Conservation (phyloP, 2,113 vertebrate species). For the Alouatta palliata region DNA sequence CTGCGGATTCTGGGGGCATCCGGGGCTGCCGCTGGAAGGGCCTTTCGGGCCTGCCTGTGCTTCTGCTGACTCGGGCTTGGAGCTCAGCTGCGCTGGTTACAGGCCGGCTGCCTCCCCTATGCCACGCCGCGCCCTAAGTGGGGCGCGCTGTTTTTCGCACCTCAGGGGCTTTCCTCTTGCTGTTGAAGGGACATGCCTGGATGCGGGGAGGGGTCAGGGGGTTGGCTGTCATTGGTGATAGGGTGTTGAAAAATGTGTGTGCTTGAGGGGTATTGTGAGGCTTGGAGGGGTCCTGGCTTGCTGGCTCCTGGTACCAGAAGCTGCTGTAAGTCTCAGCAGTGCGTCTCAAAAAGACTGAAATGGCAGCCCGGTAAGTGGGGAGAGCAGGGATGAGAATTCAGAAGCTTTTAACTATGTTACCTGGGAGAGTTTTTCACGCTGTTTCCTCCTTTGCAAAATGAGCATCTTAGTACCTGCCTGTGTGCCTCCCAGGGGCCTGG, state of each 20-base stretch:
- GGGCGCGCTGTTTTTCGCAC: neutral
- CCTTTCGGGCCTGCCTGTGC: neutral
- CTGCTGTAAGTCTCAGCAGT: neutral
- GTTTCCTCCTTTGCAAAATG: neutral
- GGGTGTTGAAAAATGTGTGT: constrained; percentile 24
- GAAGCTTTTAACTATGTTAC: neutral
- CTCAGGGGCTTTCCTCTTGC: neutral
- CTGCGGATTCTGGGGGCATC: constrained; percentile 3
- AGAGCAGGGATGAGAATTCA: neutral
- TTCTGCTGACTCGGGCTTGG: neutral
- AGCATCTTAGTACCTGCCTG: neutral
- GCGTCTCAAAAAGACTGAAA: constrained; percentile 10
- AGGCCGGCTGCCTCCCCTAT: neutral
- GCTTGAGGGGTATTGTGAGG: neutral
- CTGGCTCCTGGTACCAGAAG: constrained; percentile 25
- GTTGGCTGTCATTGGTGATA: neutral
- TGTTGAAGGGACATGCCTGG: neutral
- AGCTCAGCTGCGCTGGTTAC: constrained; percentile 3
- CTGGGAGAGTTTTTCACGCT: neutral
- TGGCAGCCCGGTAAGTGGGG: neutral
- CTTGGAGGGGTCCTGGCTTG: constrained; percentile 9
- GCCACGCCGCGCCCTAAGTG: neutral
- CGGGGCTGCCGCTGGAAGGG: neutral
- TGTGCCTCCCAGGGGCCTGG: neutral
- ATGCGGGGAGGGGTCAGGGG: neutral